Base-by-base conservation (phyloP, 2,888 invertebrate genomes). In the Papilio demoleus region DNA sequence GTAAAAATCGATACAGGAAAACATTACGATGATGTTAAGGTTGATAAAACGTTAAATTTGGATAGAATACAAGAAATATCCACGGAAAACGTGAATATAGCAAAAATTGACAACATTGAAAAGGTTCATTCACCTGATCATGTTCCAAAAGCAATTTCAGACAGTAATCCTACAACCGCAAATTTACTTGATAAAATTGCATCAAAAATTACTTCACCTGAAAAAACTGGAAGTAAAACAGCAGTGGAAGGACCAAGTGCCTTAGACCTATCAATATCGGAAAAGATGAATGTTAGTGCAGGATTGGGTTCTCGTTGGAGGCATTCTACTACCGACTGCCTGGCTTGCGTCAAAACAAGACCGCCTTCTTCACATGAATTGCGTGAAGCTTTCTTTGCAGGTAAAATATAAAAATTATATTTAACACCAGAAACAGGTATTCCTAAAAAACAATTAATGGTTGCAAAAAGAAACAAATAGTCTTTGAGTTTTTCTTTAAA, bases 301-400 rank as follows among this genome's bases (percentile, higher is more conserved):
- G 36, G 47, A 27, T 19, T 17, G 14, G 47, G 63, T 70, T 45
- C 56, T 31, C 76, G 77, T 59, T 90, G 92, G 88, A 77, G 83
- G 14, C 93, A 93, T 70, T 78, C 81, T 17, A 72, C 84, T 1
- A 79, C 79, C 4, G 86, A 87, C 45, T 93, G 93, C 53, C 71
- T 93, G 66, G 88, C 87, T 8, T 93, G 93, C 69, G 88, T 86
- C 3, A 82, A 88, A 6, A 86, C 89, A 0, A 75, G 90, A 2
- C 92, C 92, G 64, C 89, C 86, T 0, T 89, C 90, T 1, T 85
- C 88, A 9, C 88, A 92, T 61, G 90, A 93, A 73, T 75, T 93
- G 61, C 83, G 93, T 1, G 92, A 93, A 73, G 92, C 92, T 0
- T 93, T 93, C 76, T 93, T 93, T 75, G 87, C 91, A 70, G 91